A percentile compares a stretch with the other conserved stretches of the same genome.
Conservation (phyloP, 1,140 invertebrate species). For the Prorops nasuta region DNA sequence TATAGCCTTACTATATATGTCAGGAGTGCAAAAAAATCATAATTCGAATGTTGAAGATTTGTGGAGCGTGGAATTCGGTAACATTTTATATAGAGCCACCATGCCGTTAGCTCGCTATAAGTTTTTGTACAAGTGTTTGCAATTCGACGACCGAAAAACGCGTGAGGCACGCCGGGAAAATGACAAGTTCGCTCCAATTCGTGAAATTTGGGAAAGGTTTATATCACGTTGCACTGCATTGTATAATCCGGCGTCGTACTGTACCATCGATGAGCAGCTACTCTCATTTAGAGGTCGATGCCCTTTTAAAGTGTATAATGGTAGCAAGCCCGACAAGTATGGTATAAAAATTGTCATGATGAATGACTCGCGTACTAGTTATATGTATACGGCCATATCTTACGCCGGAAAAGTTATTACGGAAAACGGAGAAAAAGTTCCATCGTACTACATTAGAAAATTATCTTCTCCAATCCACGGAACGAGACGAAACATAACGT, state of each 20-base stretch:
- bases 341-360: conserved; percentile 14
- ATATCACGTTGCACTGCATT: background rate
- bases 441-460: conserved; percentile 14
- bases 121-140: conserved; percentile 38
- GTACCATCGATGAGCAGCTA: conserved; percentile 42
- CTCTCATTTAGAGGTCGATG: conserved; percentile 36
- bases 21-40: conserved; percentile 8
- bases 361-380: conserved; percentile 10
- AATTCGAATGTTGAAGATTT: background rate
- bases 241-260: conserved; percentile 10
- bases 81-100: conserved; percentile 21
- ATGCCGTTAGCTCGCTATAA: conserved; percentile 40
- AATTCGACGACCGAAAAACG: conserved; percentile 38
- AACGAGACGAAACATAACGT: conserved; percentile 32
- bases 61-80: conserved; percentile 5
- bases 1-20: conserved; percentile 12
- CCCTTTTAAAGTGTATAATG: conserved; percentile 39
- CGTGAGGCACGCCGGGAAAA: conserved; percentile 22
- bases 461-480: conserved; percentile 18
- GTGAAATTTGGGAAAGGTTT: conserved; percentile 42
- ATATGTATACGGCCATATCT: conserved; percentile 5
- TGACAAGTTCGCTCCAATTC: conserved; percentile 41
- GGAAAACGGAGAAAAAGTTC: background rate
- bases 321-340: conserved; percentile 28
- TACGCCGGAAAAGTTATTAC: conserved; percentile 12